These are phyloP conservation scores for Sinocyclocheilus grahami DNA, from an alignment of 2,113 vertebrate species.

Conservation along the genomic window DNA sequence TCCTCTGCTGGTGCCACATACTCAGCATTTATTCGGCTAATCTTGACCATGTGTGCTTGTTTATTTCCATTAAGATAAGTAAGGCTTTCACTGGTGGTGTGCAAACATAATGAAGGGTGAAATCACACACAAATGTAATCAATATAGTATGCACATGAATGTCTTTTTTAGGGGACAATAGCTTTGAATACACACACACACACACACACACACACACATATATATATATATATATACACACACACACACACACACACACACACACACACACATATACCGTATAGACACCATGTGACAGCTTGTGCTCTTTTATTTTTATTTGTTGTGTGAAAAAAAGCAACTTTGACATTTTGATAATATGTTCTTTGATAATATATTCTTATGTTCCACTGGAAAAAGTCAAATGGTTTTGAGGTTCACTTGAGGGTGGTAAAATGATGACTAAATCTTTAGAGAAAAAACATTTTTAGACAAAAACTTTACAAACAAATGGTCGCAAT, in stretches of 20 bases:
- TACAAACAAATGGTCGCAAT: no score
- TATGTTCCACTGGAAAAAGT: neutral
- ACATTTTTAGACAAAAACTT: no score
- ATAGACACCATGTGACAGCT: neutral
- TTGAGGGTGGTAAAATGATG: neutral
- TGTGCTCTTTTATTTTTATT: no score
- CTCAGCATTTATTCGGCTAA: neutral
- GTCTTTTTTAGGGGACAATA: neutral
- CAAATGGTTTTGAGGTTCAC: neutral
- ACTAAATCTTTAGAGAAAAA: neutral
- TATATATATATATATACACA: no score
- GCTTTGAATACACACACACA: no score
- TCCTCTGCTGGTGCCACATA: conserved; percentile 14
- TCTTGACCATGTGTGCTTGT: neutral
- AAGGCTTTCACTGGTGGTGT: neutral
- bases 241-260: no score
- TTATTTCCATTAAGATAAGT: conserved; percentile 23
- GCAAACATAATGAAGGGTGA: neutral
- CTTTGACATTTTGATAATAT: neutral
- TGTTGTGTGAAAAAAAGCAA: no score
- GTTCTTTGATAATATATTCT: neutral
- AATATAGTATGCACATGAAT: neutral
- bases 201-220: no score
- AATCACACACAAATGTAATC: neutral
- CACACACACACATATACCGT: no score